A percentile compares a stretch with the other conserved stretches of the same genome.
phyloP scores from a whole-genome alignment of 92 coral and sea anemone species.

The Zoanthus gigantus region DNA sequence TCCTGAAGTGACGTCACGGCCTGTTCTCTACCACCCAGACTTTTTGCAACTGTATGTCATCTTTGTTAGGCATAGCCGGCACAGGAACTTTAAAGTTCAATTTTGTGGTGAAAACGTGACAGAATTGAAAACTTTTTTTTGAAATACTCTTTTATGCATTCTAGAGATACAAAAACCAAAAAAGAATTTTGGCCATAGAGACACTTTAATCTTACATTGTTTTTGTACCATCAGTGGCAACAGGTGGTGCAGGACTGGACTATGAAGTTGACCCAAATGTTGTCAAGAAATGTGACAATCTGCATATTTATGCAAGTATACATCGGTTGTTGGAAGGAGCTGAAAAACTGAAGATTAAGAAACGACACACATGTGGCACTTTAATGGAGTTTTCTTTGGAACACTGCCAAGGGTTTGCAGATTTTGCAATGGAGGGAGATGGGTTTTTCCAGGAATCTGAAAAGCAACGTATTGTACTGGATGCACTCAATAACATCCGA shows the following conservation, averaged over 20 bases:
- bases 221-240: slow-evolving; percentile 54
- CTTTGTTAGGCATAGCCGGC: too few species aligned
- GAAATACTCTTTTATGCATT: too few species aligned
- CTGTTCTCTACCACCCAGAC: too few species aligned
- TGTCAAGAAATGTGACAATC: slow-evolving; percentile 88
- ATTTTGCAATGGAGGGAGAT: slow-evolving; percentile 71
- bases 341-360: slow-evolving; percentile 81
- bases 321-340: slow-evolving; percentile 89
- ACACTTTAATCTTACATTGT: too few species aligned
- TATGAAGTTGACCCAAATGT: slow-evolving; percentile 73
- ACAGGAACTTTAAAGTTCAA: too few species aligned
- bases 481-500: slow-evolving; percentile 78
- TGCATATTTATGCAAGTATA: slow-evolving; percentile 82
- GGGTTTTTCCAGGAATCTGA: slow-evolving; percentile 84
- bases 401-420: slow-evolving; percentile 73
- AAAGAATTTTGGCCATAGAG: too few species aligned
- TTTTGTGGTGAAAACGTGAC: too few species aligned
- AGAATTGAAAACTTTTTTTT: too few species aligned
- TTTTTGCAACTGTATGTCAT: too few species aligned
- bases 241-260: slow-evolving; percentile 92
- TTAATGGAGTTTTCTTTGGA: slow-evolving; percentile 82
- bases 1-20: too few species aligned
- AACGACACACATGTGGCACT: slow-evolving; percentile 80
- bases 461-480: slow-evolving; percentile 69
- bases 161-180: too few species aligned